Base-by-base conservation (phyloP, 2,888 invertebrate species). In the Diarsia dahlii region DNA sequence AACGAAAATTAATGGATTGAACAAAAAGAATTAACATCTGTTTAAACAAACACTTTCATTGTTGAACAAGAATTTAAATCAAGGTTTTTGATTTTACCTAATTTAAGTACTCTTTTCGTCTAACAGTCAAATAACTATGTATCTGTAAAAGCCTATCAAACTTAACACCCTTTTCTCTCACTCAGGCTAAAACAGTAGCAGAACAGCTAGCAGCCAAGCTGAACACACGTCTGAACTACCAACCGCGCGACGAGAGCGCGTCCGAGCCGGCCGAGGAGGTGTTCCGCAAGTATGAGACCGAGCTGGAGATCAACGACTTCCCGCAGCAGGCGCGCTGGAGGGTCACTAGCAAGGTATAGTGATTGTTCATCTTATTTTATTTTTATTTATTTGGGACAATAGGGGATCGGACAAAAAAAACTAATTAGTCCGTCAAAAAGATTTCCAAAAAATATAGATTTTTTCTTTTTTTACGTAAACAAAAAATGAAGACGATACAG, bases 221-320 rank as follows among this genome's bases (percentile, higher is more conserved):
- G 77, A 99, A 99, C 94, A 99, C 99, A 20, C 98, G 99, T 85
- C 97, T 99, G 66, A 99, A 99, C 95, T 99, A 99, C 94, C 98
- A 99, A 92, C 99, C 99, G 3, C 98, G 99, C 80, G 98, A 99
- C 90, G 99, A 99, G 84, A 92, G 92, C 72, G 89, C 91, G 8
- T 90, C 93, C 2, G 96, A 96, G 64, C 96, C 97, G 0, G 97
- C 97, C 70, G 98, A 98, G 71, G 98, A 97, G 85, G 97, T 97
- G 89, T 98, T 99, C 97, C 97, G 98, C 81, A 99, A 99, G 91
- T 99, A 99, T 94, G 99, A 99, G 94, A 99, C 99, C 88, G 99
- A 99, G 93, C 97, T 99, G 87, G 99, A 99, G 96, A 99, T 99
- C 91, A 99, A 99, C 93, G 99, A 99, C 95, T 99, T 99, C 96